Evolutionary conservation across 2,113 vertebrate species (phyloP).

Genomic region (Danionella cerebrum): DNA sequence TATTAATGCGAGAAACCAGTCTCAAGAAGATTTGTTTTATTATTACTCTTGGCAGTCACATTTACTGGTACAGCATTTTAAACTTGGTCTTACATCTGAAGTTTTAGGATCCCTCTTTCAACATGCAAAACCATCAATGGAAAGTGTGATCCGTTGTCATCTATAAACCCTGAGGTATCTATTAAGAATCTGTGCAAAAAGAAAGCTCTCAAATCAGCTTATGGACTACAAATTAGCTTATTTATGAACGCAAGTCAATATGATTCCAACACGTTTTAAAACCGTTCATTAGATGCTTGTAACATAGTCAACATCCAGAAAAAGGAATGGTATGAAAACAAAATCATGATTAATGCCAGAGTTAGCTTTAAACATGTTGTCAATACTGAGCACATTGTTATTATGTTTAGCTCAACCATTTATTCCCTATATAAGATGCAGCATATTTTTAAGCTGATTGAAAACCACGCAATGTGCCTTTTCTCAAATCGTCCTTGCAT

Average conservation of each 20-base stretch:
- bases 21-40: not conserved
- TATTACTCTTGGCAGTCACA: not conserved
- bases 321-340: not conserved
- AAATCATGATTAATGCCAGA: not conserved
- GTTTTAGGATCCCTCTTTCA: not conserved
- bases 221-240: conserved; percentile 1
- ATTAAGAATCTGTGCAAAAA: not conserved
- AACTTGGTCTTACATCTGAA: conserved; percentile 4
- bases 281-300: not conserved
- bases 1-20: not conserved
- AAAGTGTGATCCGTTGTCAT: conserved; percentile 1
- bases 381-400: not conserved
- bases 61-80: not conserved
- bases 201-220: not conserved
- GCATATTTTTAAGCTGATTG: not conserved
- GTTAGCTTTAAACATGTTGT: conserved; percentile 4
- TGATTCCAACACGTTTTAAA: not conserved
- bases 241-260: conserved; percentile 10
- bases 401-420: not conserved
- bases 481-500: not conserved
- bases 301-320: not conserved
- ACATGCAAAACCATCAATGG: conserved; percentile 2
- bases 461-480: not conserved
- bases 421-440: not conserved
- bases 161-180: conserved; percentile 27